These are phyloP conservation scores for Halcyon senegalensis DNA, from an alignment of 2,113 vertebrate genomes.

Conservation along the genomic window DNA sequence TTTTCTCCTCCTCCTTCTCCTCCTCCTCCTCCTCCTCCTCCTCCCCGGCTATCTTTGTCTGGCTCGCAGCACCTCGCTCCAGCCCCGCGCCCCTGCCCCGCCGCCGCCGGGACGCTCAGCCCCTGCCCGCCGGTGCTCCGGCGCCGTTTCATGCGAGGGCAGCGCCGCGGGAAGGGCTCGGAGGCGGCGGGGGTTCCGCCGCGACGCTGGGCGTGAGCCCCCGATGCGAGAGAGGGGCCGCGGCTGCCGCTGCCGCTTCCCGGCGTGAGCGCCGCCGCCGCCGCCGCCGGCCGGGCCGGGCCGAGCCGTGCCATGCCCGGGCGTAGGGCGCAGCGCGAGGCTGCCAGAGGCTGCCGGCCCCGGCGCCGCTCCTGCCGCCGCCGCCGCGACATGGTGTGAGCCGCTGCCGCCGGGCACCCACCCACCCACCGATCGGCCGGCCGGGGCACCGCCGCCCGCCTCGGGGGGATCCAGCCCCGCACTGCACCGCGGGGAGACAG, in stretches of 20 bases:
- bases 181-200: conserved; percentile 31
- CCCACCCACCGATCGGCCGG: conserved; percentile 25
- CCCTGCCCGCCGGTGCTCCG: not conserved
- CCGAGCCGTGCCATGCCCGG: conserved; percentile 42
- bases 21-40: conserved; percentile 6
- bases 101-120: not conserved
- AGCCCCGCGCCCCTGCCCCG: conserved; percentile 27
- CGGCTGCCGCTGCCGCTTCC: not conserved
- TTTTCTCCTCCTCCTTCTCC: conserved; percentile 36
- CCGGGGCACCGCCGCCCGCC: not conserved
- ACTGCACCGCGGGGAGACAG: not conserved
- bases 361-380: conserved; percentile 61
- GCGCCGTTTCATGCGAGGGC: not conserved
- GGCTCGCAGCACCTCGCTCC: conserved; percentile 13
- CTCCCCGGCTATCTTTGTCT: conserved; percentile 71
- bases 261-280: conserved; percentile 10
- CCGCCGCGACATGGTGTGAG: conserved; percentile 82
- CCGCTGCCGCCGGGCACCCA: not conserved
- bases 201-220: conserved; percentile 15
- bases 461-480: not conserved
- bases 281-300: not conserved
- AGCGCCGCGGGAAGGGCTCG: not conserved
- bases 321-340: conserved; percentile 35
- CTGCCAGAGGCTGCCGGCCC: conserved; percentile 34
- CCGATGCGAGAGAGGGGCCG: not conserved